A percentile compares a stretch with the other conserved stretches of the same genome.
These are phyloP conservation scores for Chrysogorgia sp. DNA, from an alignment of 92 coral and sea anemone genomes.

Conservation along the genomic window DNA sequence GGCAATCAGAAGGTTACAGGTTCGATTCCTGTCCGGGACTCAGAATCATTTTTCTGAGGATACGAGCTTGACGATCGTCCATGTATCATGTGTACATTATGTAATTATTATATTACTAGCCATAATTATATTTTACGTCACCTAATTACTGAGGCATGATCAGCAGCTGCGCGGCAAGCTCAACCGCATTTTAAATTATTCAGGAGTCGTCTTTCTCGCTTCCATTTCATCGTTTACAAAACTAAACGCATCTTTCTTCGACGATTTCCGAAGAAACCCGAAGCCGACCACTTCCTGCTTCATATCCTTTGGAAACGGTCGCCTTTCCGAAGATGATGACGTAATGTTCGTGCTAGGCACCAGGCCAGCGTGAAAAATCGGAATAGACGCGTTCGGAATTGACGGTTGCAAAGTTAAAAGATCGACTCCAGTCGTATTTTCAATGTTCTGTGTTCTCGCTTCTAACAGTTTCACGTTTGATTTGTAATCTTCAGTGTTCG, in stretches of 20 bases:
- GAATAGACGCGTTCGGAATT: not conserved
- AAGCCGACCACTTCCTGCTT: constrained; percentile 58
- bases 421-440: not conserved
- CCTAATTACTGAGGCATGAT: too few species aligned
- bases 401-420: not conserved
- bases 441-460: not conserved
- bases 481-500: not conserved
- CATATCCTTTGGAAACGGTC: constrained; percentile 52
- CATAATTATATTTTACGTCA: too few species aligned
- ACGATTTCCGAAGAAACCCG: constrained; percentile 75
- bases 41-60: too few species aligned
- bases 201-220: constrained; percentile 69
- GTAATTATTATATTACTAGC: too few species aligned
- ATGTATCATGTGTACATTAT: too few species aligned
- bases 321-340: constrained; percentile 13
- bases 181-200: not conserved
- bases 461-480: not conserved
- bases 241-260: constrained; percentile 79
- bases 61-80: too few species aligned
- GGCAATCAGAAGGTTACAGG: too few species aligned
- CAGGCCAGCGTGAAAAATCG: not conserved
- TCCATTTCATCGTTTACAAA: constrained; percentile 91
- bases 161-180: too few species aligned
- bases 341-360: not conserved
- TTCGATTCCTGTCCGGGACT: too few species aligned